Evolutionary conservation across 2,797 vertebrate species (phyloP).

Genomic region (Gymnopithys bicolor): DNA sequence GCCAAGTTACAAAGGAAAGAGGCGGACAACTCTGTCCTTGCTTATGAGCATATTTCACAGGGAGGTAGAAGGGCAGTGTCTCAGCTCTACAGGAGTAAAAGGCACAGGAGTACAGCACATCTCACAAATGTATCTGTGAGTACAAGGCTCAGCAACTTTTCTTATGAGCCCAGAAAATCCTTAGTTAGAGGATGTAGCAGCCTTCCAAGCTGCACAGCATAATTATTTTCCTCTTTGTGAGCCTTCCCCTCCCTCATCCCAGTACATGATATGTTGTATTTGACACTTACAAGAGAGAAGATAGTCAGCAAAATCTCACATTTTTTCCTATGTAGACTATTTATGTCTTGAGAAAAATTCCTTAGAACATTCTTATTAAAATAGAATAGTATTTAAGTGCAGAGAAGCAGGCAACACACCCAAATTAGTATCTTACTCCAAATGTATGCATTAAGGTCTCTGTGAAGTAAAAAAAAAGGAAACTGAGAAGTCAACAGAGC

Average conservation of each 20-base stretch:
- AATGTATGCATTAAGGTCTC: neutral
- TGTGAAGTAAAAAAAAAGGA: neutral
- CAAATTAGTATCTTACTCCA: neutral
- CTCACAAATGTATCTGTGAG: neutral
- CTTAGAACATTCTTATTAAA: neutral
- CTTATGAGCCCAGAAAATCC: neutral
- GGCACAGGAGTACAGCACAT: rapidly evolving
- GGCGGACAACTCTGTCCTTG: neutral
- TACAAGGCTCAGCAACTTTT: neutral
- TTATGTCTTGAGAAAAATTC: neutral
- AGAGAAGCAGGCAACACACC: neutral
- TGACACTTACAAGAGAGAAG: neutral
- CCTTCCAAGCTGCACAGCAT: neutral
- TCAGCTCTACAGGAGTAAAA: neutral
- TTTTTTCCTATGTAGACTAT: neutral
- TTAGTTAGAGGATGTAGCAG: neutral
- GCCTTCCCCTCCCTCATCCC: neutral
- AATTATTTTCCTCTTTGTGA: neutral
- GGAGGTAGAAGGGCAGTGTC: neutral
- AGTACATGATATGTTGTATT: neutral
- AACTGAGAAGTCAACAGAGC: neutral
- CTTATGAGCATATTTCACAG: neutral
- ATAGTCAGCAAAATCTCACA: neutral
- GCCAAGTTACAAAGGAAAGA: neutral
- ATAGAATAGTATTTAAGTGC: neutral